These are phyloP conservation scores for Pteruthius melanotis DNA, from an alignment of 2,113 vertebrate genomes.

Conservation along the genomic window DNA sequence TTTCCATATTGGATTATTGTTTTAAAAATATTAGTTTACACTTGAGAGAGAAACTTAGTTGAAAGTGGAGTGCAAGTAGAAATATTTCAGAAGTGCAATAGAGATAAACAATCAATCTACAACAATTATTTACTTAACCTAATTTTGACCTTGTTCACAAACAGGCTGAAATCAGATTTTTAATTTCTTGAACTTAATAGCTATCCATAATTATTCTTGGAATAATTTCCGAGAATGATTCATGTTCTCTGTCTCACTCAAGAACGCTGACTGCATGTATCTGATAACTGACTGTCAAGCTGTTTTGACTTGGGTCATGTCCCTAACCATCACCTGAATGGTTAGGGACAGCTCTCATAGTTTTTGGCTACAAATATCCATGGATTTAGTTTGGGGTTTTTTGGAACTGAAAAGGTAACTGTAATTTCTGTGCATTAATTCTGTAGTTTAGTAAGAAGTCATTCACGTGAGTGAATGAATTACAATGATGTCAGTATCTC, in stretches of 20 bases:
- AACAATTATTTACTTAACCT: slow-evolving; percentile 2
- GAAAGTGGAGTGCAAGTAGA: neutral
- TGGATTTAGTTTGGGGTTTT: fast-evolving
- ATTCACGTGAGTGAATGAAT: neutral
- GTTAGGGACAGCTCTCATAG: neutral
- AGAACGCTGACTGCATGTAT: neutral
- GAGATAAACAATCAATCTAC: neutral
- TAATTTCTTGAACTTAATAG: neutral
- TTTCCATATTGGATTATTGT: neutral
- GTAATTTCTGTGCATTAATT: neutral
- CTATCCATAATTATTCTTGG: neutral
- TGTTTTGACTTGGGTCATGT: neutral
- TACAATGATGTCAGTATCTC: neutral
- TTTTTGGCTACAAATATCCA: neutral
- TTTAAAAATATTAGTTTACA: neutral
- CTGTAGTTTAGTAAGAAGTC: neutral
- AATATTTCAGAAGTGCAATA: neutral
- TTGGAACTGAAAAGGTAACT: neutral
- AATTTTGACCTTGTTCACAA: neutral
- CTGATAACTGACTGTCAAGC: neutral
- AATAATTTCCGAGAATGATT: slow-evolving; percentile 15
- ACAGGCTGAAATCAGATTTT: neutral
- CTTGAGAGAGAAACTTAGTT: neutral
- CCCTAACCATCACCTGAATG: neutral
- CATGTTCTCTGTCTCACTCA: neutral